These are phyloP conservation scores for Threskiornis aethiopicus DNA, from an alignment of 2,797 vertebrate genomes.

Conservation along the genomic window DNA sequence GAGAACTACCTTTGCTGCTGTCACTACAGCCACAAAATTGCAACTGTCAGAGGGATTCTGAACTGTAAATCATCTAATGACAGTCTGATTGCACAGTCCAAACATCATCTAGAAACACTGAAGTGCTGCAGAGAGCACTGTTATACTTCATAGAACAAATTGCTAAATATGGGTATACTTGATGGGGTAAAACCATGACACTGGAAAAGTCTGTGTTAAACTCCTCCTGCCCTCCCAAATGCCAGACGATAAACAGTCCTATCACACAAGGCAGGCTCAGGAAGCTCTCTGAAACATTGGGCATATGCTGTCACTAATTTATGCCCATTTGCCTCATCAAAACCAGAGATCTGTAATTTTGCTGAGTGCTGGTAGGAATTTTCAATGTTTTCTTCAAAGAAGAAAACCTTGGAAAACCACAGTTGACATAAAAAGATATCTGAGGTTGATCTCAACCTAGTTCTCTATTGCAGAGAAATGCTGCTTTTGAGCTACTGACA, in stretches of 20 bases:
- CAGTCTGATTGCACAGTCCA: slow-evolving; percentile 7
- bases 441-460: neutral
- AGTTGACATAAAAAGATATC: neutral
- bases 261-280: neutral
- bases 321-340: neutral
- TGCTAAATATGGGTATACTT: neutral
- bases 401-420: neutral
- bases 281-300: neutral
- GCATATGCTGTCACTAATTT: neutral
- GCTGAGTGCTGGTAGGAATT: neutral
- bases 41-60: neutral
- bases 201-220: neutral
- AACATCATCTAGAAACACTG: neutral
- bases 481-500: neutral
- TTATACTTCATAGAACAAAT: neutral
- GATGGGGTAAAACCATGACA: neutral
- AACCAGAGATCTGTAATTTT: neutral
- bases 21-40: neutral
- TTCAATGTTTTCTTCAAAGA: neutral
- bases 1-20: neutral
- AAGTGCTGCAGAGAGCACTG: neutral
- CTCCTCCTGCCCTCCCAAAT: neutral
- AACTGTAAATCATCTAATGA: neutral
- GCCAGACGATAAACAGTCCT: neutral
- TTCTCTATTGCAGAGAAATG: neutral